phyloP scores from a whole-genome alignment of 2,797 vertebrate species.

The Hippoglossus hippoglossus region DNA sequence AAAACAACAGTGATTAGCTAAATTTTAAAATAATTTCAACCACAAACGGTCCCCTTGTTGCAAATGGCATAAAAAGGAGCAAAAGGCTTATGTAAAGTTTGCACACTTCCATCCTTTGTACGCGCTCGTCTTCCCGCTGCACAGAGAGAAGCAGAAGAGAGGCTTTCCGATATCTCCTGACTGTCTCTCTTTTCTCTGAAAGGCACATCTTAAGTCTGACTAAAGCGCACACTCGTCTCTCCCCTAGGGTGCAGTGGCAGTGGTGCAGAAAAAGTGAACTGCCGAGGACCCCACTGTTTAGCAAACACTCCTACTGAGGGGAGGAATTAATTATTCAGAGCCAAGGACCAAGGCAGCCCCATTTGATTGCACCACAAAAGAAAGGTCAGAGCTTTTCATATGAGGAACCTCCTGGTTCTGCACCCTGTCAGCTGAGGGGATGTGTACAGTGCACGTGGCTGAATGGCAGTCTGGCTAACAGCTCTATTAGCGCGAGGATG shows the following conservation, averaged over 20 bases:
- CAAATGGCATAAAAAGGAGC: conserved; percentile 25
- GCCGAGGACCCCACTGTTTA: conserved; percentile 88
- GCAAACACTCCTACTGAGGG: conserved; percentile 88
- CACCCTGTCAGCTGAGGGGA: conserved; percentile 62
- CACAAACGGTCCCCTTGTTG: conserved; percentile 29
- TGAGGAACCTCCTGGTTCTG: conserved; percentile 75
- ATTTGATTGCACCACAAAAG: conserved; percentile 84
- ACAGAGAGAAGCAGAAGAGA: conserved; percentile 34
- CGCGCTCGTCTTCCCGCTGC: conserved; percentile 31
- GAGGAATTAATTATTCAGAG: conserved; percentile 89
- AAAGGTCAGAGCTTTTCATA: conserved; percentile 82
- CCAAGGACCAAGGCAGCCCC: conserved; percentile 82
- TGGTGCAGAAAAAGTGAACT: conserved; percentile 89
- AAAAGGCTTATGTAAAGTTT: conserved; percentile 53
- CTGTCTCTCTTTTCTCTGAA: conserved; percentile 73
- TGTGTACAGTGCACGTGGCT: conserved; percentile 51
- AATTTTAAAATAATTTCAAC: conserved; percentile 28
- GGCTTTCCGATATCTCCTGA: conserved; percentile 64
- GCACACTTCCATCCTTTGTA: conserved; percentile 32
- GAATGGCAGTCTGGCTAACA: conserved; percentile 58
- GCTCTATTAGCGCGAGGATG: conserved; percentile 70
- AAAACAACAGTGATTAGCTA: neutral
- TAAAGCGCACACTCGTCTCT: conserved; percentile 79
- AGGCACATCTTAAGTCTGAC: conserved; percentile 79
- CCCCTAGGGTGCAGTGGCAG: conserved; percentile 82